phyloP scores from a whole-genome alignment of 2,888 invertebrate species.

The Drosophila kanekoi region DNA sequence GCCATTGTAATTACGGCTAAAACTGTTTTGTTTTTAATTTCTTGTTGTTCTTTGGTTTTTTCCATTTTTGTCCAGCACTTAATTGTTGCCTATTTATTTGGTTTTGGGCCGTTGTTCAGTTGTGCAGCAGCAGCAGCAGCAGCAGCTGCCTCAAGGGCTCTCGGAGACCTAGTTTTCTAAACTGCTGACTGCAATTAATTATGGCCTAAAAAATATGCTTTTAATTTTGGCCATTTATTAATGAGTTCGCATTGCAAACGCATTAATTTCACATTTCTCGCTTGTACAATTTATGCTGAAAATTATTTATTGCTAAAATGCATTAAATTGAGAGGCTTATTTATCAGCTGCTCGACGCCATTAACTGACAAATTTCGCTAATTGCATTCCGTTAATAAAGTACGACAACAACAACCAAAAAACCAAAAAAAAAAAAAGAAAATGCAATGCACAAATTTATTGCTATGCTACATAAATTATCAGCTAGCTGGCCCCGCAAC shows the following conservation, averaged over 20 bases:
- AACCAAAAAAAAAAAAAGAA: slow-evolving; percentile 28
- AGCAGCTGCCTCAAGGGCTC: slow-evolving; percentile 37
- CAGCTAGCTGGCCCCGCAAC: not conserved
- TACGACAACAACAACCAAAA: slow-evolving; percentile 39
- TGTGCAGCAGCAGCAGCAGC: not conserved
- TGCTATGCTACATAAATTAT: slow-evolving; percentile 59
- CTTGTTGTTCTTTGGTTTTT: not conserved
- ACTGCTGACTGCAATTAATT: slow-evolving; percentile 51
- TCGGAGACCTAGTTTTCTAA: slow-evolving; percentile 48
- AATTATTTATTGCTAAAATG: slow-evolving; percentile 77
- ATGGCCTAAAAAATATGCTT: slow-evolving; percentile 54
- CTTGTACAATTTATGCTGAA: slow-evolving; percentile 27
- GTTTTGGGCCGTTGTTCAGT: slow-evolving; percentile 22
- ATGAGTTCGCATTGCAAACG: slow-evolving; percentile 65
- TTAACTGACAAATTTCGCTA: slow-evolving; percentile 79
- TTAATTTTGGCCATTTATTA: slow-evolving; percentile 72
- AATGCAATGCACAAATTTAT: slow-evolving; percentile 52
- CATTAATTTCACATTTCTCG: slow-evolving; percentile 56
- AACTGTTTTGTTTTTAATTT: slow-evolving; percentile 15
- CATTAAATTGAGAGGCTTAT: slow-evolving; percentile 83
- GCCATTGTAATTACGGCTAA: slow-evolving; percentile 52
- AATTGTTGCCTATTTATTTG: slow-evolving; percentile 63
- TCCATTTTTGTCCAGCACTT: slow-evolving; percentile 20
- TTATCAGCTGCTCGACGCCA: slow-evolving; percentile 77
- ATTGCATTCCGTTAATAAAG: slow-evolving; percentile 80